Evolutionary conservation across 1,140 invertebrate species (phyloP), one percentile per base, ranked within the genome.

Genomic region (Ectropis grisescens): DNA sequence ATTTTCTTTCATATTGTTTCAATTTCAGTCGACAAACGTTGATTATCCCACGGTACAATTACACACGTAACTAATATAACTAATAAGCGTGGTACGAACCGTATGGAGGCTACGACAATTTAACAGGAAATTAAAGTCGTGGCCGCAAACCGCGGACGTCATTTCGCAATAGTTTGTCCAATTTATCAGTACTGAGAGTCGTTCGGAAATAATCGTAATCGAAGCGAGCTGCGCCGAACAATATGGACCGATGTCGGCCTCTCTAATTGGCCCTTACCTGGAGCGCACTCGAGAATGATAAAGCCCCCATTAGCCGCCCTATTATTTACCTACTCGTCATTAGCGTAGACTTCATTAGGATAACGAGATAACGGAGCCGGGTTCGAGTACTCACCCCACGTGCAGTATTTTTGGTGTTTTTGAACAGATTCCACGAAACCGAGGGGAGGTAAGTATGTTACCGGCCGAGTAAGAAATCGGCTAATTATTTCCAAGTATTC

Each of bases 311-410:
- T 81, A 81, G 76, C 70, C 69, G 69, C 69, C 76, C 72, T 80
- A 80, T 78, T 81, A 81, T 81, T 81, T 81, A 81, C 76, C 72
- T 81, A 81, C 76, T 81, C 76, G 69, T 78, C 72, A 81, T 81
- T 81, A 81, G 70, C 70, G 72, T 81, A 78, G 72, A 76, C 72
- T 81, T 81, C 72, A 81, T 81, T 81, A 81, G 76, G 76, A 72
- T 78, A 81, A 81, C 76, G 72, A 81, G 76, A 81, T 81, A 81
- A 81, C 76, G 67, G 70, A 72, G 66, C 67, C 56, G 42, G 54
- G 54, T 59, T 72, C 56, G 61, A 71, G 68, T 64, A 40, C 50
- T 49, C 51, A 50, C 37, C 39, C 51, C 41, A 36, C 4, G 4
- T 47, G 39, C 43, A 46, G 52, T 56, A 61, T 66, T 72, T 74